phyloP scores from a whole-genome alignment of 2,113 vertebrate species.

The Gobiocypris rarus region DNA sequence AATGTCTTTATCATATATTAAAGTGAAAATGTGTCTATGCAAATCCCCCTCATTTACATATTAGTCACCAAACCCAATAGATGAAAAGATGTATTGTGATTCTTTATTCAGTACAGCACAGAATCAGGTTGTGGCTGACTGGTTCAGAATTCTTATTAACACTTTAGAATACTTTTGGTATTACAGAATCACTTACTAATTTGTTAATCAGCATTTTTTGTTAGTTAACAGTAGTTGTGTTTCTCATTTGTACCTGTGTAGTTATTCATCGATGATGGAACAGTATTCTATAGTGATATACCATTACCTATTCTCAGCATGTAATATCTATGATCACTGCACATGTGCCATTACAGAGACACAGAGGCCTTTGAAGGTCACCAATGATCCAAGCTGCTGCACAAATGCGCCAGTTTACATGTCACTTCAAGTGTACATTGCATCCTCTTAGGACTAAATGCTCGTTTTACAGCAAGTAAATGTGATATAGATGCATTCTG shows the following conservation, averaged over 20 bases:
- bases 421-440: constrained; percentile 49
- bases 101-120: not conserved
- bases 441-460: constrained; percentile 29
- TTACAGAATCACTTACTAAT: too few relatives aligned
- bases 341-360: constrained; percentile 60
- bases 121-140: not conserved
- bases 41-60: too few relatives aligned
- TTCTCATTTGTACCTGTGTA: too few relatives aligned
- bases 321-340: not conserved
- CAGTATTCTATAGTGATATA: too few relatives aligned
- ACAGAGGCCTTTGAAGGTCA: constrained; percentile 66
- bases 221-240: too few relatives aligned
- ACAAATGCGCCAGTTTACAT: constrained; percentile 68
- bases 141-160: constrained; percentile 9
- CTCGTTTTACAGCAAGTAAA: constrained; percentile 53
- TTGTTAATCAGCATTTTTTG: too few relatives aligned
- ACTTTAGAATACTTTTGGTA: too few relatives aligned
- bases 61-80: not conserved
- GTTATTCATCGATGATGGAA: too few relatives aligned
- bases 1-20: not conserved
- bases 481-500: constrained; percentile 52
- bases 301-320: constrained; percentile 35
- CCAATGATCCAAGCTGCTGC: constrained; percentile 52
- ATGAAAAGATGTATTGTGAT: not conserved
- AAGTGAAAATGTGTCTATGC: not conserved